Evolutionary conservation across 2,113 vertebrate species (phyloP), one percentile per base, ranked within the genome.

Genomic region (Chrysemys picta): DNA sequence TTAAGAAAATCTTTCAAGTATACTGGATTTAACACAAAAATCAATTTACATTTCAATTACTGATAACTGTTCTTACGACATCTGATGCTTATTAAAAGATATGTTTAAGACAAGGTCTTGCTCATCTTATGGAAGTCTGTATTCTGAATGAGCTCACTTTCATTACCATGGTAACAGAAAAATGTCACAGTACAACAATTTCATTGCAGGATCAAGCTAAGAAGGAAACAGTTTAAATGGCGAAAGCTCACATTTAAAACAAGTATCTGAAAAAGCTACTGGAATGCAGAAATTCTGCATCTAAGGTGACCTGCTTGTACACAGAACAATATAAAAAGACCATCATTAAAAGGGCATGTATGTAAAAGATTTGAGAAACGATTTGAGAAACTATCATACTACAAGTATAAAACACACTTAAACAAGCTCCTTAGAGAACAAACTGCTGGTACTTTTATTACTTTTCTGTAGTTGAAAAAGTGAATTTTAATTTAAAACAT

Each of bases 401-500:
- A 89, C 24, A 82, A 8, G 90, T 4, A 86, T 0, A 10, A 90
- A 22, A 84, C 27, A 62, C 21, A 87, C 62, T 65, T 72, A 94
- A 95, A 85, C 87, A 96, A 85, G 72, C 49, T 80, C 12, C 90
- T 78, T 14, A 2, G 14, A 16, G 82, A 89, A 82, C 8, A 49
- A 89, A 35, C 42, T 93, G 85, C 49, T 3, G 11, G 7, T 92
- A 72, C 17, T 96, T 96, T 81, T 27, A 87, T 53, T 93, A 90
- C 16, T 88, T 78, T 93, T 91, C 86, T 91, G 89, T 94, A 92
- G 54, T 82, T 89, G 84, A 97, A 96, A 90, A 91, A 78, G 78
- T 59, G 94, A 57, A 94, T 83, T 97, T 97, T 96, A 96, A 98
- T 90, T 96, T 97, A 97, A 98, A 98, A 96, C 92, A 97, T 81